Evolutionary conservation across 2,113 vertebrate species (phyloP), one percentile per base, ranked within the genome.

Genomic region (Sisor rabdophorus): DNA sequence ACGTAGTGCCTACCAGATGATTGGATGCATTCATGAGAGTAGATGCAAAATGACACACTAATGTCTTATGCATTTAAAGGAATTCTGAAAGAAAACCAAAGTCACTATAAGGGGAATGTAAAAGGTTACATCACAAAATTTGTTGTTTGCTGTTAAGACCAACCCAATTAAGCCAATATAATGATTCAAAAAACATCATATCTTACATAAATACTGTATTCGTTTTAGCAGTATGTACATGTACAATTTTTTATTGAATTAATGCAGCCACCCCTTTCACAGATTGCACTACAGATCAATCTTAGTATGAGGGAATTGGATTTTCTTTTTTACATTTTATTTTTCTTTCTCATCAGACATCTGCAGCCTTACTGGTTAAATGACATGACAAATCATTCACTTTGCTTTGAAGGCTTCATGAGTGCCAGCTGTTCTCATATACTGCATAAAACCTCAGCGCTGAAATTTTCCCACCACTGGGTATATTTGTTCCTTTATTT

Each of bases 1-100:
- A 84, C 81, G 81, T 79, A 87, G 89, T 89, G 81, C 76, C 88
- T 86, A 78, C 70, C 79, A 79, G 80, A 89, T 83, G 84, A 81
- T 80, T 73, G 76, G 76, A 83, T 81, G 60, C 69, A 82, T 84
- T 82, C 72, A 75, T 77, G 71, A 76, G 60, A 75, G 74, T 79
- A 55, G 71, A 84, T 72, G 82, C 78, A 81, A 63, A 40, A 44
- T 55, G 52, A 50, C 70, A 63, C 50, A 60, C 24, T 60, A 78
- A 60, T 55, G 44, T 68, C 36, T 30, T 76, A 24, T 63, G 19
- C 59, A 73, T 64, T 81, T 81, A 44, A 76, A 73, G 61, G 78
- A 79, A 54, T 50, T 16, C 28, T 40, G 30, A 64, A 30, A 22
- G 8, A 44, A 71, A 52, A 67, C 54, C 50, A 79, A 81, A 80